Percentiles rank a stretch among this genome's conserved stretches.
phyloP scores from a whole-genome alignment of 2,113 vertebrate species.

The Emberiza fucata region DNA sequence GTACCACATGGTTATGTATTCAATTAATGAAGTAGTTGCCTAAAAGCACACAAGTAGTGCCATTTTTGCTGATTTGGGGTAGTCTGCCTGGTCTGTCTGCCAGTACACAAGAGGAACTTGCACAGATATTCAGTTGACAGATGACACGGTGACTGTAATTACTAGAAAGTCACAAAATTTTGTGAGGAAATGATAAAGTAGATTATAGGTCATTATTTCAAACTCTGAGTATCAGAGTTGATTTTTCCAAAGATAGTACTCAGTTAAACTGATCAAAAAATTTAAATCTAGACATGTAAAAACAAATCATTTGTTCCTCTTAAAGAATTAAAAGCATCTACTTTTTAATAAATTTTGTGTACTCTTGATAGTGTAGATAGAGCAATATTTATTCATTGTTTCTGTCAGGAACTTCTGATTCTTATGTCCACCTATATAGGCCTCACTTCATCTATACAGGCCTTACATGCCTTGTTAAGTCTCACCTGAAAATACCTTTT shows the following conservation, averaged over 20 bases:
- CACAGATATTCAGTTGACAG: not conserved
- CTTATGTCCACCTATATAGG: not conserved
- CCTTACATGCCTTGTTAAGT: not conserved
- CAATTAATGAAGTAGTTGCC: not conserved
- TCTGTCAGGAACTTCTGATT: not conserved
- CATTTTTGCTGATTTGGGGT: not conserved
- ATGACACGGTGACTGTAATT: not conserved
- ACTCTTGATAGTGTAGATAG: not conserved
- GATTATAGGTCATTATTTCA: not conserved
- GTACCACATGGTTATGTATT: not conserved
- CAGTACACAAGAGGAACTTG: not conserved
- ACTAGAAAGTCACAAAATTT: not conserved
- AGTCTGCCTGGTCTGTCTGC: not conserved
- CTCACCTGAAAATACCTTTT: not conserved
- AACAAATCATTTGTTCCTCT: fast-evolving
- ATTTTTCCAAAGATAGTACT: not conserved
- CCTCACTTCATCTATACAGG: not conserved
- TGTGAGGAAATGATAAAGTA: not conserved
- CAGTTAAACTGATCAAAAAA: not conserved
- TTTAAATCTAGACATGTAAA: not conserved
- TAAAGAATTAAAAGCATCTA: not conserved
- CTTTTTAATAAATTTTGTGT: not conserved
- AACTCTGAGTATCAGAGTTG: not conserved
- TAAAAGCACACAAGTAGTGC: not conserved
- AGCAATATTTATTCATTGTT: not conserved